Base-by-base conservation (phyloP, 1,140 invertebrate genomes). In the Argopecten irradians region DNA sequence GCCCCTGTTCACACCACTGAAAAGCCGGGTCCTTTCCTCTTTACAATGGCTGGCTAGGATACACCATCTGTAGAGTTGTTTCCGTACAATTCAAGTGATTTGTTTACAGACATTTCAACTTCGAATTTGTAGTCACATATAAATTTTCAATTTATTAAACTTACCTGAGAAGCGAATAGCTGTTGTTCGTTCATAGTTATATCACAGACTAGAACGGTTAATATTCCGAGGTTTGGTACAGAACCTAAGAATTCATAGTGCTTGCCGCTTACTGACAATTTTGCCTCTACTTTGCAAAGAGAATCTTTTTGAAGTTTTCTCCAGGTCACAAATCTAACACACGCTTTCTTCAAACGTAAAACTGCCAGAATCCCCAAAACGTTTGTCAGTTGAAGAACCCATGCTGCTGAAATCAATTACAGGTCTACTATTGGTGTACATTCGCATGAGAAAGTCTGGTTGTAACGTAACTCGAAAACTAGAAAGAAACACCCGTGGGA, bases 401-500 rank as follows among this genome's bases (percentile, higher is more conserved):
- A 71, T 71, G 55, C 55, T 71, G 55, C 55, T 71, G 55, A 71
- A 71, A 71, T 71, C 55, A 28, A 71, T 71, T 71, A 71, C 55
- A 71, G n/a, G 33, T 84, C 87, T 88, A 88, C 87, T 83, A 85
- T 85, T 83, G 87, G 87, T 55, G 84, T 55, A 35, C 82, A 85
- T 71, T 71, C 55, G 55, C 55, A 71, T 71, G 55, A 71, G 55
- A 71, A 71, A 71, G 55, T 71, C 55, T 71, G 84, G 87, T 88
- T 88, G 87, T 88, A 88, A 85, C 83, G 92, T 91, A 93, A 91
- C 85, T 71, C 55, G 55, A 71, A 71, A 71, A 71, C 55, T 71
- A 71, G 55, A 71, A 71, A 71, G 55, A 84, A 89, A 91, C 91
- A 93, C 92, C 93, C 94, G 94, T 94, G 94, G 94, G 94, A 94